Percentiles rank a stretch among this genome's conserved stretches.
Conservation (phyloP, 2,113 vertebrate genomes). For the Erythrolamprus reginae region DNA sequence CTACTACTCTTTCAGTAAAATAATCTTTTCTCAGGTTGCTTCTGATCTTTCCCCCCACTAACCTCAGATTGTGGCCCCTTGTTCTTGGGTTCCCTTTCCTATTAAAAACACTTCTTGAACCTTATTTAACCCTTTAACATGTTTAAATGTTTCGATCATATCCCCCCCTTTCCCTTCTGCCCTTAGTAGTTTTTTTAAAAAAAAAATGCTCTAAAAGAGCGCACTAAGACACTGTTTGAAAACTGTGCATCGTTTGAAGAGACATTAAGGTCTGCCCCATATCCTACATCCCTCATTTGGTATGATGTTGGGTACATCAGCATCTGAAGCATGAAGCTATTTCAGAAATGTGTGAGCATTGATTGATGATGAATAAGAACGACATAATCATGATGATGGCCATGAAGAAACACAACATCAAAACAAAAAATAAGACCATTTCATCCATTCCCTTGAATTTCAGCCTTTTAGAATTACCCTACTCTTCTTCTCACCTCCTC, state of each 20-base stretch:
- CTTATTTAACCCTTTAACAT: no score
- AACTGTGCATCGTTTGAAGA: not conserved
- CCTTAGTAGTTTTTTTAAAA: no score
- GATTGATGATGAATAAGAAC: slow-evolving; percentile 27
- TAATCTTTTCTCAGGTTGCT: no score
- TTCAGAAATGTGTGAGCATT: slow-evolving; percentile 45
- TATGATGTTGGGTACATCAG: not conserved
- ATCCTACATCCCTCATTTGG: not conserved
- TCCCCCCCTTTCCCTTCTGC: no score
- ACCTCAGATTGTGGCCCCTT: no score
- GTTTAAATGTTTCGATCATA: no score
- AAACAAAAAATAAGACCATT: slow-evolving; percentile 21
- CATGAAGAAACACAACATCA: not conserved
- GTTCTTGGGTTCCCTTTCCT: no score
- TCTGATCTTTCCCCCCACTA: no score
- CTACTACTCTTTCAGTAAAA: no score
- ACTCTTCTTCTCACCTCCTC: slow-evolving; percentile 15
- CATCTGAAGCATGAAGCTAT: slow-evolving; percentile 5
- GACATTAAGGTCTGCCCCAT: not conserved
- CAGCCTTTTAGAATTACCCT: slow-evolving; percentile 43
- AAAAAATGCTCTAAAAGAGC: not conserved
- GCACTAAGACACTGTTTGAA: not conserved
- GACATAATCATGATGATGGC: slow-evolving; percentile 27
- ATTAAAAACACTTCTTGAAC: no score
- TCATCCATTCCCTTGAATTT: not conserved